Percentiles rank a stretch among this genome's conserved stretches.
phyloP scores from a whole-genome alignment of 2,888 invertebrate genomes.

The Chelonus formosanus region DNA sequence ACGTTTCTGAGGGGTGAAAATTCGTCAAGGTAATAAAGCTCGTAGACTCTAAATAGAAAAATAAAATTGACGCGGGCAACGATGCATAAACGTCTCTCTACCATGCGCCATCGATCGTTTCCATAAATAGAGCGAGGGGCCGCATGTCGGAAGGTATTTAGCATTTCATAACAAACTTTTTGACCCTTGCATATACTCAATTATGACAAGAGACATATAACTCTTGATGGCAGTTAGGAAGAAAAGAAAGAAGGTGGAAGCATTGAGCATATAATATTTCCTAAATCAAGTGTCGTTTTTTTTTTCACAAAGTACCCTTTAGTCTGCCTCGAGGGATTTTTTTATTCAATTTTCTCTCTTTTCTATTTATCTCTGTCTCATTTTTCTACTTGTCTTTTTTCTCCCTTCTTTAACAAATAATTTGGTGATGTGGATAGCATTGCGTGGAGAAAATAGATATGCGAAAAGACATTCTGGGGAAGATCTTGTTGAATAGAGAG shows the following conservation, averaged over 20 bases:
- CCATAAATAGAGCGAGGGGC: slow-evolving; percentile 52
- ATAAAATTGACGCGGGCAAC: slow-evolving; percentile 32
- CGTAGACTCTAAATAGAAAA: slow-evolving; percentile 13
- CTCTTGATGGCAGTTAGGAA: background rate
- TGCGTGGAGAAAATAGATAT: background rate
- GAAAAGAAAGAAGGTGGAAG: too few relatives aligned
- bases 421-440: background rate
- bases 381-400: background rate
- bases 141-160: slow-evolving; percentile 47
- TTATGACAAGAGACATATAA: slow-evolving; percentile 2
- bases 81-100: slow-evolving; percentile 43
- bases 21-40: slow-evolving; percentile 5
- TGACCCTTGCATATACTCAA: slow-evolving; percentile 22
- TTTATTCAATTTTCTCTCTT: background rate
- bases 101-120: slow-evolving; percentile 50
- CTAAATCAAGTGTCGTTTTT: too few relatives aligned
- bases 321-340: too few relatives aligned
- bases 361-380: background rate
- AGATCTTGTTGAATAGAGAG: background rate
- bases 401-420: background rate
- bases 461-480: slow-evolving; percentile 6
- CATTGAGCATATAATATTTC: too few relatives aligned
- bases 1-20: background rate
- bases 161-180: slow-evolving; percentile 50
- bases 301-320: too few relatives aligned